These are phyloP conservation scores for Lophius piscatorius DNA, from an alignment of 2,113 vertebrate genomes.

Conservation along the genomic window DNA sequence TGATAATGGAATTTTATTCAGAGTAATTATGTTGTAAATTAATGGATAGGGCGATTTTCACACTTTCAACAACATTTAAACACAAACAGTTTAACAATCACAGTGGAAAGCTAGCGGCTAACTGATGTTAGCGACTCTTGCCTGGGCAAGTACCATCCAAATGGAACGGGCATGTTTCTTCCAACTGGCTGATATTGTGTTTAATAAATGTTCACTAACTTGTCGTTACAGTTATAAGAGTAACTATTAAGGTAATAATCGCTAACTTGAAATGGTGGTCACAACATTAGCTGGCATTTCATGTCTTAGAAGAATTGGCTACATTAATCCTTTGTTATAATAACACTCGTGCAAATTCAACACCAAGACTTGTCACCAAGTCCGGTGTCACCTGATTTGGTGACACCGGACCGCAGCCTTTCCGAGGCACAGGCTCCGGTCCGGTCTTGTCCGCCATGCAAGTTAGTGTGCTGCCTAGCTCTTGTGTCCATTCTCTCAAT, in stretches of 20 bases:
- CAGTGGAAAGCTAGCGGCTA: not conserved
- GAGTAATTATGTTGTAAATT: not conserved
- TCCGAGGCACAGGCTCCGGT: no score
- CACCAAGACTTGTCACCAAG: no score
- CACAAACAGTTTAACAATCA: not conserved
- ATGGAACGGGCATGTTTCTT: not conserved
- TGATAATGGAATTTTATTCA: not conserved
- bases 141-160: not conserved
- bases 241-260: no score
- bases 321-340: not conserved
- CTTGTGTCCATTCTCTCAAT: no score
- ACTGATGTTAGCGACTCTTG: not conserved
- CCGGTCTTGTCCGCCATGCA: no score
- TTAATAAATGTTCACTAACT: not conserved
- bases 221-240: no score
- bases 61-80: constrained; percentile 3
- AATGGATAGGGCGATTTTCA: no score
- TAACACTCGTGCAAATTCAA: no score
- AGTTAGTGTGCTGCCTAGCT: no score
- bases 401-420: no score
- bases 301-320: not conserved
- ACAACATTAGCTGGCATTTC: not conserved
- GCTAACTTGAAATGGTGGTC: not conserved
- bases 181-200: not conserved
- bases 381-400: no score